Percentiles rank a stretch among this genome's conserved stretches.
Evolutionary conservation across 2,888 invertebrate species (phyloP).

Genomic region (Coenonympha arcania): DNA sequence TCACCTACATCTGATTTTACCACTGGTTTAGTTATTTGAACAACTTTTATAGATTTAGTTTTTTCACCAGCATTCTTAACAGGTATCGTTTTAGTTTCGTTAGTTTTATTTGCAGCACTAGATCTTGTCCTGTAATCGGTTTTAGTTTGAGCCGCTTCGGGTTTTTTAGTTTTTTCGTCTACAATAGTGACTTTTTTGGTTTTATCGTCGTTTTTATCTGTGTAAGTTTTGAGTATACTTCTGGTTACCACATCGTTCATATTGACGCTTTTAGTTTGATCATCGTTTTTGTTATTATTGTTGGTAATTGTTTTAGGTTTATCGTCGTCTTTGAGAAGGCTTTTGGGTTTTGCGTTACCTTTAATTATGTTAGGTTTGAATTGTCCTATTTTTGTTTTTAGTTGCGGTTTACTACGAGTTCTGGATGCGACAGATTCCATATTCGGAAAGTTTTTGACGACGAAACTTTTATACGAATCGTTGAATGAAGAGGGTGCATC

Average conservation of each 20-base stretch:
- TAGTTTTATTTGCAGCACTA: too few species aligned
- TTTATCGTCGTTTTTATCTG: too few species aligned
- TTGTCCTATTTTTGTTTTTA: slow-evolving; percentile 52
- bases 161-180: too few species aligned
- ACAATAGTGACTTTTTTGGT: too few species aligned
- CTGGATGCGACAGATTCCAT: slow-evolving; percentile 19
- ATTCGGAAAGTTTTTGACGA: slow-evolving; percentile 35
- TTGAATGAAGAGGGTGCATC: slow-evolving; percentile 44
- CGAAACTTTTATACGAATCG: slow-evolving; percentile 52
- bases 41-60: neutral
- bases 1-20: neutral
- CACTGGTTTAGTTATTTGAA: neutral
- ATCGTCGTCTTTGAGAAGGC: neutral
- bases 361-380: slow-evolving; percentile 32
- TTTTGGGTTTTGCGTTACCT: neutral
- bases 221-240: too few species aligned
- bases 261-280: too few species aligned
- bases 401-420: slow-evolving; percentile 11
- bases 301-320: neutral
- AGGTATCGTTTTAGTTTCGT: too few species aligned
- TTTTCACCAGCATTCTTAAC: neutral
- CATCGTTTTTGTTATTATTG: neutral
- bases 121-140: too few species aligned
- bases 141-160: too few species aligned
- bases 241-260: too few species aligned